These are phyloP conservation scores for Pseudomyrmex pallidus DNA, from an alignment of 1,140 invertebrate species.

Conservation along the genomic window DNA sequence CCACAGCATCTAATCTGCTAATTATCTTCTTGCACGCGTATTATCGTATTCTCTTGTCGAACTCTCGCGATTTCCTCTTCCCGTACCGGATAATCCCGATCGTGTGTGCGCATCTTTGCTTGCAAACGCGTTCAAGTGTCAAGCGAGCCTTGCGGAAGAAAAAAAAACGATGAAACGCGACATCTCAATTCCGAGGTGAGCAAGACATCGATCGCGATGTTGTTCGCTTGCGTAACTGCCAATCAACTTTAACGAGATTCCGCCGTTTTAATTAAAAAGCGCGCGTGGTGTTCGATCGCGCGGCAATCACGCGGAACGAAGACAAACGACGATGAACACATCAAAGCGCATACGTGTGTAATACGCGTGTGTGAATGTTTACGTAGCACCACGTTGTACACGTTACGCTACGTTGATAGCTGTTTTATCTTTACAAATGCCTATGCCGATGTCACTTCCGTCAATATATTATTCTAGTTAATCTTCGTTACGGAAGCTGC, in stretches of 20 bases:
- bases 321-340: slow-evolving; percentile 70
- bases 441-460: slow-evolving; percentile 72
- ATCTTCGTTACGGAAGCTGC: not conserved
- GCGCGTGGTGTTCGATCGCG: slow-evolving; percentile 23
- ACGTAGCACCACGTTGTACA: slow-evolving; percentile 64
- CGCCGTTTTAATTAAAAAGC: slow-evolving; percentile 74
- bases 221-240: slow-evolving; percentile 64
- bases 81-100: not conserved
- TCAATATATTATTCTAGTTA: slow-evolving; percentile 2
- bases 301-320: slow-evolving; percentile 55
- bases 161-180: slow-evolving; percentile 46
- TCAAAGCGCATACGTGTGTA: slow-evolving; percentile 66
- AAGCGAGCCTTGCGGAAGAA: slow-evolving; percentile 19
- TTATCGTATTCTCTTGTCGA: no score
- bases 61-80: slow-evolving; percentile 1
- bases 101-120: slow-evolving; percentile 6
- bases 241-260: slow-evolving; percentile 72
- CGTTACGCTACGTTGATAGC: slow-evolving; percentile 63
- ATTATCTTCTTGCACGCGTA: not conserved
- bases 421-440: slow-evolving; percentile 75
- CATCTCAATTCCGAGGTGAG: slow-evolving; percentile 66
- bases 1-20: not conserved
- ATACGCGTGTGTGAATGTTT: slow-evolving; percentile 55
- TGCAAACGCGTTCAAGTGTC: slow-evolving; percentile 10
- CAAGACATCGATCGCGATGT: slow-evolving; percentile 63